Base-by-base conservation (phyloP, 2,113 vertebrate genomes). In the Oxygymnocypris stewartii region DNA sequence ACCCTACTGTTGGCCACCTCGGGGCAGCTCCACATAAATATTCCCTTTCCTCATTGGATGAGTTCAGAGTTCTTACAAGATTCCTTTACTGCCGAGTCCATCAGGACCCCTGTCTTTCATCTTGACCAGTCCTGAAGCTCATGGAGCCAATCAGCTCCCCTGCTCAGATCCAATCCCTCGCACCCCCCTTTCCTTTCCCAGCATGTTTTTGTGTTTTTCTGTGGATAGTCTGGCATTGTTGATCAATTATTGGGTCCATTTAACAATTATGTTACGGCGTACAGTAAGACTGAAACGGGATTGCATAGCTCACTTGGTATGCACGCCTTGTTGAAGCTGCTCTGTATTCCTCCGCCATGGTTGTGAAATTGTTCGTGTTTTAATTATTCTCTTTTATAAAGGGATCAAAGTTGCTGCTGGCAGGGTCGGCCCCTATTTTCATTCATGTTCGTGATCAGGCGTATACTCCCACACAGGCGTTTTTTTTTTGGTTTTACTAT, bases 381-480 rank as follows among this genome's bases (percentile, higher is more conserved):
- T 94, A 95, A 95, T 95, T 94, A 95, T 95, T 95, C 94, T 93
- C 93, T 95, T 93, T 93, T 94, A 94, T 94, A 93, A 94, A 92
- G 92, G 93, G 94, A 94, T 95, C 94, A 95, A 94, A 95, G 93
- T 93, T 94, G 91, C 90, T 71, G 59, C 88, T 88, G 92, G 89
- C 88, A 87, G 86, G 92, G 92, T 92, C 87, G 90, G 90, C 79
- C 89, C 89, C 81, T 89, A 92, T 93, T 93, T 89, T 91, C 91
- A 94, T 93, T 92, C 94, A 77, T 88, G 84, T 73, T 51, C 82
- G 79, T 11, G 67, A 89, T 75, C 54, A 25, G 47, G 44, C 86
- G 63, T 57, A 16, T 54, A 74, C 85, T 59, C 67, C 59, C 82
- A 67, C 80, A 63, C 85, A 37, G 18, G 1, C 44, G 74, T 88